A percentile compares a stretch with the other conserved stretches of the same genome.
Evolutionary conservation across 1,140 invertebrate species (phyloP).

Genomic region (Nephila pilipes): DNA sequence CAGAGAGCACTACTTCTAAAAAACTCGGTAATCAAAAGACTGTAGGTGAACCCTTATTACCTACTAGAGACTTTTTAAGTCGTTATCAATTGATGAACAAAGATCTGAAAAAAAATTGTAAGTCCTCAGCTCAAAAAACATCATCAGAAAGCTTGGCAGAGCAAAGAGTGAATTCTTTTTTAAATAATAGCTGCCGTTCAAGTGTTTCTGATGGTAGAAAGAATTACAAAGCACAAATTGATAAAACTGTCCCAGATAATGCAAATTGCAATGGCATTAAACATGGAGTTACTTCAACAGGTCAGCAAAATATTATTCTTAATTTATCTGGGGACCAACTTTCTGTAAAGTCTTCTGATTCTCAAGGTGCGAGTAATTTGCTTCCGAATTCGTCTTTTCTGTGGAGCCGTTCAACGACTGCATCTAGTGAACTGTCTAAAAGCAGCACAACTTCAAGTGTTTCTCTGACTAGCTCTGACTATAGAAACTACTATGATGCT

Average conservation of each 20-base stretch:
- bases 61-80: slow-evolving; percentile 41
- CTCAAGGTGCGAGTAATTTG: slow-evolving; percentile 18
- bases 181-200: background rate
- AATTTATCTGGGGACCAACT: background rate
- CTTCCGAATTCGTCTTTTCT: slow-evolving; percentile 68
- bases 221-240: background rate
- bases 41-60: slow-evolving; percentile 58
- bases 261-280: background rate
- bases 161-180: background rate
- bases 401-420: slow-evolving; percentile 43
- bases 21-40: background rate
- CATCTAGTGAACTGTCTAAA: slow-evolving; percentile 65
- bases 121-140: background rate
- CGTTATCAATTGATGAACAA: slow-evolving; percentile 53
- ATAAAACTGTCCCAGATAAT: background rate
- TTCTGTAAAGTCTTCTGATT: background rate
- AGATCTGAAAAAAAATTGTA: slow-evolving; percentile 32
- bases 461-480: slow-evolving; percentile 70
- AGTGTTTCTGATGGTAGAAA: background rate
- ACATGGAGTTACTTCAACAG: background rate
- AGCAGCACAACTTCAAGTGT: slow-evolving; percentile 72
- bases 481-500: slow-evolving; percentile 69
- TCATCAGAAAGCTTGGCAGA: background rate
- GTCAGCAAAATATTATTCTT: slow-evolving; percentile 16
- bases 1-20: slow-evolving; percentile 11